A percentile compares a stretch with the other conserved stretches of the same genome.
Conservation (phyloP, 2,113 vertebrate species). For the Oceanites oceanicus region DNA sequence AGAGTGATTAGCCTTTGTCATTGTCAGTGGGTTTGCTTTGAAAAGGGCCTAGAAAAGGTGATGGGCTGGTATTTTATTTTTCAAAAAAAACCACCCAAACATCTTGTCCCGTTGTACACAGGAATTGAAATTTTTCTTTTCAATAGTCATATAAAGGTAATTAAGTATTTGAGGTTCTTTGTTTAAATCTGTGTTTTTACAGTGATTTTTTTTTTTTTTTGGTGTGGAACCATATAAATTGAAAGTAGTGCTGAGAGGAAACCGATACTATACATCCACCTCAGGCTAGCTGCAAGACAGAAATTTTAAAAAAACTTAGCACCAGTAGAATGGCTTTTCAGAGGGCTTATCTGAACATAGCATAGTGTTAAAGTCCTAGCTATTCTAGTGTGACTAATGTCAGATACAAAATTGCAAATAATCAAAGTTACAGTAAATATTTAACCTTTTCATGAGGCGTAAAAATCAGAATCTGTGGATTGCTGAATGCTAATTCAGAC, state of each 20-base stretch:
- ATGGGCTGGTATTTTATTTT: background rate
- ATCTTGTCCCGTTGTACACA: background rate
- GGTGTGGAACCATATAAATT: background rate
- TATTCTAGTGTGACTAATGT: background rate
- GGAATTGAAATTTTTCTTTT: background rate
- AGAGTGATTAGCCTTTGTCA: background rate
- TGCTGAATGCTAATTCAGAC: background rate
- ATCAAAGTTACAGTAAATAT: background rate
- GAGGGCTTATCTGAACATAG: background rate
- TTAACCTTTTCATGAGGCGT: background rate
- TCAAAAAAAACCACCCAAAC: background rate
- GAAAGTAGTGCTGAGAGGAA: background rate
- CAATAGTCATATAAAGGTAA: background rate
- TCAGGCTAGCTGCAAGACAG: background rate
- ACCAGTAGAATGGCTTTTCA: background rate
- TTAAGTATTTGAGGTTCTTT: background rate
- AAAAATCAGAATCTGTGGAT: background rate
- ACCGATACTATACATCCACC: background rate
- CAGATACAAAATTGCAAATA: background rate
- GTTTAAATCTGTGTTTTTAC: background rate
- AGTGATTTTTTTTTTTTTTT: background rate
- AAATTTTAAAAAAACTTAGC: rapidly evolving
- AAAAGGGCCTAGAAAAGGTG: background rate
- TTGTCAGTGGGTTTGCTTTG: background rate
- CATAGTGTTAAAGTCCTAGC: background rate